phyloP scores from a whole-genome alignment of 2,113 vertebrate genomes.

The Xiphias gladius region DNA sequence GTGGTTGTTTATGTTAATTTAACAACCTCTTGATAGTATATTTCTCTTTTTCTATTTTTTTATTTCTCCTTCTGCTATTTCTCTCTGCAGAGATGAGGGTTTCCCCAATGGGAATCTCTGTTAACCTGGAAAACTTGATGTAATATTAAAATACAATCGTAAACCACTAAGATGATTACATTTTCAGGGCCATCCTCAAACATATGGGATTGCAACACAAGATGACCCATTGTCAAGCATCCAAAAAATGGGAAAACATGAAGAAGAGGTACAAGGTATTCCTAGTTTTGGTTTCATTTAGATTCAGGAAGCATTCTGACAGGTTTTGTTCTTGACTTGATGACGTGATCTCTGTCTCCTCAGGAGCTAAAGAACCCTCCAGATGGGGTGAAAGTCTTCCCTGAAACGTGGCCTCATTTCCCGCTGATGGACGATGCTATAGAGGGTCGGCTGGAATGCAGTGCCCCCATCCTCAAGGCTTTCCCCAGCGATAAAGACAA shows the following conservation, averaged over 20 bases:
- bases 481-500: slow-evolving; percentile 40
- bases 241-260: slow-evolving; percentile 84
- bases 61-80: too few species aligned
- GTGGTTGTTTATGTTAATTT: too few species aligned
- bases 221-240: slow-evolving; percentile 79
- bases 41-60: not conserved
- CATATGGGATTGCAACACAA: slow-evolving; percentile 80
- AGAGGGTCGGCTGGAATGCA: slow-evolving; percentile 71
- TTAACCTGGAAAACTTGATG: not conserved
- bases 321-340: not conserved
- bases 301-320: not conserved
- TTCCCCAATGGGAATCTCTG: not conserved
- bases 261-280: slow-evolving; percentile 82
- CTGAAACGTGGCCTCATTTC: slow-evolving; percentile 76
- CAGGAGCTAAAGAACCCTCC: slow-evolving; percentile 80
- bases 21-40: not conserved
- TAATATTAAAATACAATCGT: not conserved
- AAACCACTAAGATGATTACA: not conserved
- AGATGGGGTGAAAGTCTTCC: slow-evolving; percentile 63
- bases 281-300: not conserved
- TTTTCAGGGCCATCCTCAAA: slow-evolving; percentile 73
- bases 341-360: not conserved
- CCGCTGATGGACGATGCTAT: slow-evolving; percentile 80
- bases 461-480: slow-evolving; percentile 65
- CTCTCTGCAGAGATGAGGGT: too few species aligned